Base-by-base conservation (phyloP, 2,888 invertebrate genomes). In the Phrixothrix hirtus region DNA sequence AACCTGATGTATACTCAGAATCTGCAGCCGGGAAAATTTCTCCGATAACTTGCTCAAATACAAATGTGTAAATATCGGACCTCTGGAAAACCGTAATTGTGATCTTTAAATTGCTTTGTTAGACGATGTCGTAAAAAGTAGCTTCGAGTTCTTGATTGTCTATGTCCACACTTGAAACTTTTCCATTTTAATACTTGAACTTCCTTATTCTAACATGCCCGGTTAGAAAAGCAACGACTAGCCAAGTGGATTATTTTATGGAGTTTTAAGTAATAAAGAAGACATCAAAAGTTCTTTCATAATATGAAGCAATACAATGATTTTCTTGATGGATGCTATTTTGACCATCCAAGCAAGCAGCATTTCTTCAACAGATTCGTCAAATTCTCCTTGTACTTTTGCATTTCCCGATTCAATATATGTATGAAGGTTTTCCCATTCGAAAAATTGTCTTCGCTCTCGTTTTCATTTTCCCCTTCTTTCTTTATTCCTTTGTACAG, bases 401-500 rank as follows among this genome's bases (percentile, higher is more conserved):
- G n/a, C n/a, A n/a, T 29, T 29, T 3, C 10, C 29, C 5, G 2
- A n/a, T 31, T 11, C 26, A 37, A 5, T 26, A 6, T 37, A 25
- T 12, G 9, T 37, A 11, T 1, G 26, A 37, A 26, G 26, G 12
- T 37, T 14, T 13, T 25, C 26, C 9, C 31, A n/a, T 13, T 10
- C 2, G 2, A 10, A 37, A 12, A 25, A 5, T 36, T 36, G 17
- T 36, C 6, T 21, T 21, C 10, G 36, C 21, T 21, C 2, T 10
- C 21, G 21, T 21, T 2, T 17, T 11, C 5, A 36, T 11, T 16
- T 36, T 36, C 21, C 11, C 13, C 26, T 9, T 25, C 13, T 26
- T 37, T 37, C n/a, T 37, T 26, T n/a, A n/a, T n/a, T n/a, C n/a
- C 37, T 25, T 16, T 37, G 37, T 37, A 13, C 5, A 3, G 26